Evolutionary conservation across 2,888 invertebrate genomes (phyloP).

Genomic region (Periphyllus acericola): DNA sequence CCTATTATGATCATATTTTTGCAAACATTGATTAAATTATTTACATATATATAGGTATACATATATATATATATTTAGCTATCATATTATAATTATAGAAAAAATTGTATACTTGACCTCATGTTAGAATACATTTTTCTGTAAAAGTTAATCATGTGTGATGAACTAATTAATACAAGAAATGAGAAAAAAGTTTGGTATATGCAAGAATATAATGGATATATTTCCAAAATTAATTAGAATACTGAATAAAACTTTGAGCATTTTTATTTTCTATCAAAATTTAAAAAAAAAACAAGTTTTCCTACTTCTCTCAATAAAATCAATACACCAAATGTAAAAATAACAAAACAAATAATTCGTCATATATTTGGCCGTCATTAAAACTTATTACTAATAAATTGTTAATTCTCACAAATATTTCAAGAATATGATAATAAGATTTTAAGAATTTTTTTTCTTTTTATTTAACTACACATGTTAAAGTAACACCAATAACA

Average conservation of each 20-base stretch:
- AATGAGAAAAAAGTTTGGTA: too few species aligned
- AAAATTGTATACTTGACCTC: too few species aligned
- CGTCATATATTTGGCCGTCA: constrained; percentile 13
- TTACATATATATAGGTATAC: too few species aligned
- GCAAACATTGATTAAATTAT: too few species aligned
- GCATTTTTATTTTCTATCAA: background rate
- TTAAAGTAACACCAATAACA: constrained; percentile 13
- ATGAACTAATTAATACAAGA: too few species aligned
- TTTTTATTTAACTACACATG: background rate
- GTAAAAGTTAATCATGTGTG: too few species aligned
- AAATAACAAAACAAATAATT: constrained; percentile 1
- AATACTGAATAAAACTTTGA: background rate
- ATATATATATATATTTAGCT: too few species aligned
- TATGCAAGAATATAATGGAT: background rate
- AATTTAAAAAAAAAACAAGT: background rate
- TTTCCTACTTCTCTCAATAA: background rate
- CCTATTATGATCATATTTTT: too few species aligned
- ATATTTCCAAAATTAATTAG: background rate
- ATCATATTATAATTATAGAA: too few species aligned
- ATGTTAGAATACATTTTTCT: too few species aligned
- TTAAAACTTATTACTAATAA: background rate
- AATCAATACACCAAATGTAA: background rate
- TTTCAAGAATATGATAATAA: too few species aligned
- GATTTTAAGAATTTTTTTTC: background rate
- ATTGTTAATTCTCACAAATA: background rate